Percentiles rank a stretch among this genome's conserved stretches.
These are phyloP conservation scores for Anhinga anhinga DNA, from an alignment of 2,113 vertebrate species.

Conservation along the genomic window DNA sequence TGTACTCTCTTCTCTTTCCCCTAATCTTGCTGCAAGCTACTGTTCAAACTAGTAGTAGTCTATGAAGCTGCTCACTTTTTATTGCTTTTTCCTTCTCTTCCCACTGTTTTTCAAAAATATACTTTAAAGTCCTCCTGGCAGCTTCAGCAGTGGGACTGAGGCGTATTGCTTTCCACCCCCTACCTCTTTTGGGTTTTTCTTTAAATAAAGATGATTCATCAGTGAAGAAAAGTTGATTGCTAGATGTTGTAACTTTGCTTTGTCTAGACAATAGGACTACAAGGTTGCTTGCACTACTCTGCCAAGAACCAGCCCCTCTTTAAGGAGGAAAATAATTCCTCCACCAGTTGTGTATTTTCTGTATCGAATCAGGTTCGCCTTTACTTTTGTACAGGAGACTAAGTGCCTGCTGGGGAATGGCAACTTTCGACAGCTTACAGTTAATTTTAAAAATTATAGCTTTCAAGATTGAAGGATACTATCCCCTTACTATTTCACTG, in stretches of 20 bases:
- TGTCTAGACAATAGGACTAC: neutral
- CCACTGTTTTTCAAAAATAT: neutral
- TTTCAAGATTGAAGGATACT: neutral
- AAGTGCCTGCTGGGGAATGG: neutral
- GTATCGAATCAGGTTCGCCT: neutral
- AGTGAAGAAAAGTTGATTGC: neutral
- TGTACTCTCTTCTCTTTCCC: neutral
- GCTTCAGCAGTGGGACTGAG: neutral
- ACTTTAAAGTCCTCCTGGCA: neutral
- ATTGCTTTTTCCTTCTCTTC: neutral
- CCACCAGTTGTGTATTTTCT: neutral
- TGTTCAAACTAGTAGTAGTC: neutral
- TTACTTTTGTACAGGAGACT: neutral
- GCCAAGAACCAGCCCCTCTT: neutral
- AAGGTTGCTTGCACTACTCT: neutral
- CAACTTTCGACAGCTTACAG: neutral
- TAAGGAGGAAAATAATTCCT: neutral
- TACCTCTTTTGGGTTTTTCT: neutral
- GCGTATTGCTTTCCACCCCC: neutral
- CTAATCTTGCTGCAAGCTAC: neutral
- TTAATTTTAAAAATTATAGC: neutral
- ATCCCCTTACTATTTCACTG: neutral
- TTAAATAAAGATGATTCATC: neutral
- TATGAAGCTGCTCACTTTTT: neutral
- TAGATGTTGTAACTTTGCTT: neutral